These are phyloP conservation scores for Villa cingulata DNA, from an alignment of 2,888 invertebrate genomes.

Conservation along the genomic window DNA sequence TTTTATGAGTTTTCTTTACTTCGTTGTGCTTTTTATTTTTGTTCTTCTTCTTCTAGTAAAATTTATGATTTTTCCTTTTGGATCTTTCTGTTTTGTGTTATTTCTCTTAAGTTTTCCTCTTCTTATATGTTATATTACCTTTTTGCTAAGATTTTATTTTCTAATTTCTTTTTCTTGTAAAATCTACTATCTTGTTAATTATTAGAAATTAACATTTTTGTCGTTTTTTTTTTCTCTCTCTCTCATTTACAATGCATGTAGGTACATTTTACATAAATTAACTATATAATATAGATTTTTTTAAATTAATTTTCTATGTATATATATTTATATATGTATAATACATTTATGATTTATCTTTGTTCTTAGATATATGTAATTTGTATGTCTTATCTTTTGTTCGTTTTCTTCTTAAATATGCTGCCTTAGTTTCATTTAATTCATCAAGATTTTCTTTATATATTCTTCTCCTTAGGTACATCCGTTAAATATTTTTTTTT, in stretches of 20 bases:
- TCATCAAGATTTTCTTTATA: constrained; percentile 4
- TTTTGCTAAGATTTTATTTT: not conserved
- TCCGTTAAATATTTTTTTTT: no score
- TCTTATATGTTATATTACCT: no score
- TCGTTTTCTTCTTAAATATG: not conserved
- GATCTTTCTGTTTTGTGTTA: no score
- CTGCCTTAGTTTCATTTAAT: constrained; percentile 3
- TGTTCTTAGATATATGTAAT: not conserved
- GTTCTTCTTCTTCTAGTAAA: not conserved
- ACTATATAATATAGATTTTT: no score
- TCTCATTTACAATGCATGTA: no score
- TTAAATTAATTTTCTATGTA: not conserved
- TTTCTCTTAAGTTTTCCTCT: no score
- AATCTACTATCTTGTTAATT: no score
- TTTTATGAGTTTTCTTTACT: not conserved
- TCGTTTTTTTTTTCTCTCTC: no score
- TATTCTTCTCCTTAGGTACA: constrained; percentile 7
- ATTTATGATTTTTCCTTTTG: not conserved
- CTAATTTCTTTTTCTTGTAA: not conserved
- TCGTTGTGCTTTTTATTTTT: not conserved
- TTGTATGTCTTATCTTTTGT: not conserved
- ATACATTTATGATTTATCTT: constrained; percentile 2
- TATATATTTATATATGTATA: not conserved
- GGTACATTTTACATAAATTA: no score
- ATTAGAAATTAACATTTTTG: no score